A percentile compares a stretch with the other conserved stretches of the same genome.
These are phyloP conservation scores for Drosophila paracracens DNA, from an alignment of 2,888 invertebrate genomes.

Conservation along the genomic window DNA sequence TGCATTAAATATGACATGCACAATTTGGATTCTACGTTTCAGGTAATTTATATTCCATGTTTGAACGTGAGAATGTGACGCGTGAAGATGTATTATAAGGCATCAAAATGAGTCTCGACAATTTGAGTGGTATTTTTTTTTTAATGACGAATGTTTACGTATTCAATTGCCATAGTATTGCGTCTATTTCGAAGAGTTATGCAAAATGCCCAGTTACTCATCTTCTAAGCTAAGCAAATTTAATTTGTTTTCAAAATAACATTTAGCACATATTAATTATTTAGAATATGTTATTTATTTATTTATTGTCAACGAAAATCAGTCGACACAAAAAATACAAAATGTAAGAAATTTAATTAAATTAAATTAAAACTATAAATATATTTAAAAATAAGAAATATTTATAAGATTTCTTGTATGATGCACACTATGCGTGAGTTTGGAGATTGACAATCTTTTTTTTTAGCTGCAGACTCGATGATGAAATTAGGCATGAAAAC, in stretches of 20 bases:
- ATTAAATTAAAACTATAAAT: no score
- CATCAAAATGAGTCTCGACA: conserved; percentile 5
- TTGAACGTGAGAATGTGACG: background rate
- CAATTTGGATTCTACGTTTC: conserved; percentile 16
- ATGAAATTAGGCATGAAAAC: background rate
- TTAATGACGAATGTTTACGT: background rate
- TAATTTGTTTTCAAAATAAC: background rate
- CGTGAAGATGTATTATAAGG: background rate
- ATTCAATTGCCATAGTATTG: conserved; percentile 3
- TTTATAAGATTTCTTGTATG: background rate
- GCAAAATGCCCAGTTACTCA: background rate
- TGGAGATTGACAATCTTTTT: background rate
- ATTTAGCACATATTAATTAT: conserved; percentile 1
- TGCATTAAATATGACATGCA: conserved; percentile 4
- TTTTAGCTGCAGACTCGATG: background rate
- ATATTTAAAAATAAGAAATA: no score
- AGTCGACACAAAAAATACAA: no score
- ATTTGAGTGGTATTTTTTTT: background rate
- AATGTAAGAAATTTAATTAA: no score
- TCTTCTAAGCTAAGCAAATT: background rate
- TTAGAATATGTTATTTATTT: background rate
- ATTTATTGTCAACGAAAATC: no score
- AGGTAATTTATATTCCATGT: conserved; percentile 18
- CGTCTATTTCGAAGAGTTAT: background rate
- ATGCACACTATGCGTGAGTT: background rate